A percentile compares a stretch with the other conserved stretches of the same genome.
Conservation (phyloP, 35 echinoderm and acorn worm species). For the Heliocidaris erythrogramma region DNA sequence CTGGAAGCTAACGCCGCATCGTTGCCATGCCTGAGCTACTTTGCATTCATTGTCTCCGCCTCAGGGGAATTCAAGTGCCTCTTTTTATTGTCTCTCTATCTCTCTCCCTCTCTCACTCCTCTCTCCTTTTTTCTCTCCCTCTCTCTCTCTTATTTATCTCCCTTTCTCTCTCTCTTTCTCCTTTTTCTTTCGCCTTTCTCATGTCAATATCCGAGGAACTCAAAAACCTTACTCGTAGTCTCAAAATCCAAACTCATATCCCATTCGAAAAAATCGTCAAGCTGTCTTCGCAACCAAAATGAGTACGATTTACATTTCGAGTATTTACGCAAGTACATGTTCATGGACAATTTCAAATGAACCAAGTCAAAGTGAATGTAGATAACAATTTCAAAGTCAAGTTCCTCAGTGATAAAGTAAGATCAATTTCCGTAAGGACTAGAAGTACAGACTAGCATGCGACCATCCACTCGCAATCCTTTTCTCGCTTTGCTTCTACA, state of each 20-base stretch:
- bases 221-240: background rate
- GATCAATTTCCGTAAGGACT: background rate
- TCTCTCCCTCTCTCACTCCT: conserved; percentile 22
- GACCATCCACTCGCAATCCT: background rate
- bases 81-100: conserved; percentile 20
- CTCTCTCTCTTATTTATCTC: background rate
- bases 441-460: background rate
- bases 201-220: background rate
- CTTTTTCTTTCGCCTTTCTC: background rate
- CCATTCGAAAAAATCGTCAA: background rate
- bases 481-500: background rate
- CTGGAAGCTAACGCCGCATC: conserved; percentile 3
- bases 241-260: background rate
- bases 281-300: background rate
- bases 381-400: background rate
- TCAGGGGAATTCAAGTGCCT: background rate
- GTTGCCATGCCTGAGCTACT: conserved; percentile 34
- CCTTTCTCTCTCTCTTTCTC: background rate
- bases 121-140: conserved; percentile 37
- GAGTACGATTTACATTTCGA: background rate
- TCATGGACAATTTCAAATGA: background rate
- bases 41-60: conserved; percentile 39
- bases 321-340: background rate
- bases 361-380: background rate
- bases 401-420: background rate